A percentile compares a stretch with the other conserved stretches of the same genome.
phyloP scores from a whole-genome alignment of 2,888 invertebrate species.

The Microctonus aethiopoides region DNA sequence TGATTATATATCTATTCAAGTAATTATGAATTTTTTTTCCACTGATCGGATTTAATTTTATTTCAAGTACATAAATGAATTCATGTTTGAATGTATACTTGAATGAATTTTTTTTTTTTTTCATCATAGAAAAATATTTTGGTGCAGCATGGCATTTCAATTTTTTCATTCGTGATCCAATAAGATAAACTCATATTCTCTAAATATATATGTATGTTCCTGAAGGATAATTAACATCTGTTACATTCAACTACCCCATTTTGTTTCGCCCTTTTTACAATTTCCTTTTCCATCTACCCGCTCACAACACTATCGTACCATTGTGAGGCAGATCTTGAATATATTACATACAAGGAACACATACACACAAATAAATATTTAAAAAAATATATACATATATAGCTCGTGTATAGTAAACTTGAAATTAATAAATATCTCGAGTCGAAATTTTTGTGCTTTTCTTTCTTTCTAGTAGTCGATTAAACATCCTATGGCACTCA shows the following conservation, averaged over 20 bases:
- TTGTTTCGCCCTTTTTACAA: conserved; percentile 51
- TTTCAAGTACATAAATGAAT: neutral
- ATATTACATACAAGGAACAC: conserved; percentile 50
- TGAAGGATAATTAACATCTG: conserved; percentile 40
- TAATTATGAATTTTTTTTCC: neutral
- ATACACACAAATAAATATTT: neutral
- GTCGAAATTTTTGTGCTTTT: too few relatives aligned
- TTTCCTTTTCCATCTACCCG: neutral
- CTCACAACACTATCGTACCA: neutral
- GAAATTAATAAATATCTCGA: too few relatives aligned
- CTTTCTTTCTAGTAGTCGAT: too few relatives aligned
- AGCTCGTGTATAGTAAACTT: neutral
- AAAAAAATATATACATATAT: conserved; percentile 8
- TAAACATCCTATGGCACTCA: too few relatives aligned
- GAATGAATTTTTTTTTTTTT: too few relatives aligned
- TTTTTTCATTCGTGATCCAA: neutral
- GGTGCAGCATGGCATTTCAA: neutral
- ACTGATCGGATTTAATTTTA: neutral
- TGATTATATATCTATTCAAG: neutral
- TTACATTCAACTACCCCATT: conserved; percentile 54
- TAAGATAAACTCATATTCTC: neutral
- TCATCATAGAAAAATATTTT: neutral
- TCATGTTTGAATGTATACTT: neutral
- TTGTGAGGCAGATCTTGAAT: conserved; percentile 66
- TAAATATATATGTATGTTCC: conserved; percentile 16